Percentiles rank a stretch among this genome's conserved stretches.
Conservation (phyloP, 2,888 invertebrate genomes). For the Stenoptilia bipunctidactyla region DNA sequence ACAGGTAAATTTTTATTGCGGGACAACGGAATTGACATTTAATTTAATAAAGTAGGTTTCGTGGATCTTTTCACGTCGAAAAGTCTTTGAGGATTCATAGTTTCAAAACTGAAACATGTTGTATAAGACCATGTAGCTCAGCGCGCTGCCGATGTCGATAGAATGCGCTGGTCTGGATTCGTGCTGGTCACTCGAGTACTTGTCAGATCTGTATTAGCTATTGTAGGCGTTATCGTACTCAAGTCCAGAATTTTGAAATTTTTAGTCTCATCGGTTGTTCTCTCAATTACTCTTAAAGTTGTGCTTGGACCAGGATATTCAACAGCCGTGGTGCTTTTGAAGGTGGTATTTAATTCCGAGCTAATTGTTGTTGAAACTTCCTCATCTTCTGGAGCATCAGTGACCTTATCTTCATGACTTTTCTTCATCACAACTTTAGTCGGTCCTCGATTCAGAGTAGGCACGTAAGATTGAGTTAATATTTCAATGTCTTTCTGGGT, state of each 20-base stretch:
- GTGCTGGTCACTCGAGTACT: slow-evolving; percentile 9
- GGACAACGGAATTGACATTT: slow-evolving; percentile 32
- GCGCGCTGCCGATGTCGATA: too few relatives aligned
- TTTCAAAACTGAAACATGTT: too few relatives aligned
- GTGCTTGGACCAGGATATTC: slow-evolving; percentile 15
- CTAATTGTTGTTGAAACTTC: too few relatives aligned
- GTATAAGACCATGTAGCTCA: too few relatives aligned
- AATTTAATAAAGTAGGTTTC: slow-evolving; percentile 16
- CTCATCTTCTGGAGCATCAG: too few relatives aligned
- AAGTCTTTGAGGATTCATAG: too few relatives aligned
- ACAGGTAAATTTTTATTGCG: slow-evolving; percentile 16
- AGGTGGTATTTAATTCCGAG: too few relatives aligned
- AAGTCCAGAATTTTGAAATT: too few relatives aligned
- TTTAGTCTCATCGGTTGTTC: slow-evolving; percentile 5
- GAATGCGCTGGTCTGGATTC: slow-evolving; percentile 9
- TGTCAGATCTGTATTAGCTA: not conserved
- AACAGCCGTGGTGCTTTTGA: too few relatives aligned
- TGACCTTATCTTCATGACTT: slow-evolving; percentile 30
- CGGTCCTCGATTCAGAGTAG: slow-evolving; percentile 44
- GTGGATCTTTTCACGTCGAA: slow-evolving; percentile 24
- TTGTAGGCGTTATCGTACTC: too few relatives aligned
- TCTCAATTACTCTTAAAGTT: slow-evolving; percentile 11
- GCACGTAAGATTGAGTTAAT: slow-evolving; percentile 50
- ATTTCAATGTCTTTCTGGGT: slow-evolving; percentile 51
- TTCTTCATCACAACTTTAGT: slow-evolving; percentile 52